A percentile compares a stretch with the other conserved stretches of the same genome.
phyloP scores from a whole-genome alignment of 1,140 invertebrate genomes.

The Bombyx mandarina region DNA sequence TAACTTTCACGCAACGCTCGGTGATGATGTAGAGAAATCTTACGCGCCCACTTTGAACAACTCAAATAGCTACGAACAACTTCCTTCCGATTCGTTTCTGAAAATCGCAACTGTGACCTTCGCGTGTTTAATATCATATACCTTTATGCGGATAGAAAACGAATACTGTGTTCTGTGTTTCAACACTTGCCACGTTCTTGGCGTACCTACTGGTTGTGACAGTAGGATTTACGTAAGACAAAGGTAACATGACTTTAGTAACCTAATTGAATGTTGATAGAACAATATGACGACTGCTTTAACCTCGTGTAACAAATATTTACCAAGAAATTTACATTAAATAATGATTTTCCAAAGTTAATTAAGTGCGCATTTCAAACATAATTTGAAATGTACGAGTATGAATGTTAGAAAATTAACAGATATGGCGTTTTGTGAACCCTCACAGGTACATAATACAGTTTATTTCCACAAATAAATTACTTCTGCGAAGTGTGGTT shows the following conservation, averaged over 20 bases:
- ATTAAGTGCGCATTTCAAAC: no score
- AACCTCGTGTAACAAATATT: no score
- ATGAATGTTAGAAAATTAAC: no score
- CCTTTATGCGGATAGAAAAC: conserved; percentile 19
- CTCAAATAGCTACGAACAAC: conserved; percentile 1
- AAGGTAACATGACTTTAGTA: conserved; percentile 26
- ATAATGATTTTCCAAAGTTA: no score
- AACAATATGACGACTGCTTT: no score
- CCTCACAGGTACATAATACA: no score
- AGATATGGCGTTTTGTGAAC: no score
- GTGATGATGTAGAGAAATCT: conserved; percentile 34
- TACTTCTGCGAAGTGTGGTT: no score
- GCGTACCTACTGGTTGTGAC: conserved; percentile 45
- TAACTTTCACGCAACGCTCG: conserved; percentile 47
- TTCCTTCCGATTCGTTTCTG: conserved; percentile 28
- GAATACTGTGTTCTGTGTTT: conserved; percentile 28
- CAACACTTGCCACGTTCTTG: conserved; percentile 31
- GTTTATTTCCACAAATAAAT: no score
- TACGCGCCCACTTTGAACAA: conserved; percentile 6
- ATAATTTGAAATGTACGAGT: no score
- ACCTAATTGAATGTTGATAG: conserved; percentile 31
- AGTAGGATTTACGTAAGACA: conserved; percentile 54
- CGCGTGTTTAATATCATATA: conserved; percentile 12
- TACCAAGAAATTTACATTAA: no score
- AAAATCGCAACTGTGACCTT: conserved; percentile 19